These are phyloP conservation scores for Trichomycterus rosablanca DNA, from an alignment of 2,113 vertebrate species.

Conservation along the genomic window DNA sequence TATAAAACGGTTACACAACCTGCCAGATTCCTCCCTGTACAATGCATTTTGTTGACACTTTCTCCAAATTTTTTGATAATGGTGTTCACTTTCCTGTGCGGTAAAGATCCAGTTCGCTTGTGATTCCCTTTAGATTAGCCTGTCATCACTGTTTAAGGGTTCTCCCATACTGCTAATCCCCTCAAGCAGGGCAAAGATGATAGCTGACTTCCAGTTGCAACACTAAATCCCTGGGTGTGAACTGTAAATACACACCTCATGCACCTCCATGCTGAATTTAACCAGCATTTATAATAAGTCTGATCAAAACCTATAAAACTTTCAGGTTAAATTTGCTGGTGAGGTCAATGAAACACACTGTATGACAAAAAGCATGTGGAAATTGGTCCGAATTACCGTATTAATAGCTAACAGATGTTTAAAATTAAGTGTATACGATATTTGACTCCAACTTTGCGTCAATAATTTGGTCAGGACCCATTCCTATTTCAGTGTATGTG, in stretches of 20 bases:
- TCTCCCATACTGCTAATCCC: neutral
- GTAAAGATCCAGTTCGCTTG: slow-evolving; percentile 16
- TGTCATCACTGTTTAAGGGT: slow-evolving; percentile 26
- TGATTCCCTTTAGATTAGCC: slow-evolving; percentile 17
- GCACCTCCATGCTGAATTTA: neutral
- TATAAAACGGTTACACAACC: neutral
- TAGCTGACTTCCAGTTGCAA: neutral
- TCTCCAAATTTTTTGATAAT: slow-evolving; percentile 14
- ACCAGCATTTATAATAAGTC: too few species aligned
- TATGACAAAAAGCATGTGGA: too few species aligned
- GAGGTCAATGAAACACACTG: too few species aligned
- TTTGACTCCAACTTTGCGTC: too few species aligned
- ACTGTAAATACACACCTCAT: neutral
- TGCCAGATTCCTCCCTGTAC: neutral
- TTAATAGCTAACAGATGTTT: too few species aligned
- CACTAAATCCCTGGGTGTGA: slow-evolving; percentile 1
- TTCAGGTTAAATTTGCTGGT: too few species aligned
- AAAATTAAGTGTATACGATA: too few species aligned
- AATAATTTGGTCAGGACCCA: too few species aligned
- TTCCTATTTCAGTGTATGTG: too few species aligned
- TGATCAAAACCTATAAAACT: too few species aligned
- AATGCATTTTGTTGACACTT: slow-evolving; percentile 15
- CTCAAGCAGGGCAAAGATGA: neutral
- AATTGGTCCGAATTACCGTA: too few species aligned
- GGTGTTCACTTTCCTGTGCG: neutral